A percentile compares a stretch with the other conserved stretches of the same genome.
Conservation (phyloP, 2,113 vertebrate genomes). For the Etheostoma cragini region DNA sequence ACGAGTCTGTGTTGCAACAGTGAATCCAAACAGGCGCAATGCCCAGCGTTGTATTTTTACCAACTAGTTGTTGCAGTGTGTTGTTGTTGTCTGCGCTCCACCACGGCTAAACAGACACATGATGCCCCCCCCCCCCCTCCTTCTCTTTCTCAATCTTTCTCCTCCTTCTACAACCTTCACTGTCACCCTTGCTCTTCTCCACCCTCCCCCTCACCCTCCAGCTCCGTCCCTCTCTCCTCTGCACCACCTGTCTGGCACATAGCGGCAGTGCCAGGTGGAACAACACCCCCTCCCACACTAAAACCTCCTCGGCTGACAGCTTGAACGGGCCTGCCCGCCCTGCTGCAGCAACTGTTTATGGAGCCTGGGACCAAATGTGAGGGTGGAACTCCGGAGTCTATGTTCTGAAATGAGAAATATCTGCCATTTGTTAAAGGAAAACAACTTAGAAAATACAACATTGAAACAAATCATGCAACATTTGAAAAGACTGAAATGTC, state of each 20-base stretch:
- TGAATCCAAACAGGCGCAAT: not conserved
- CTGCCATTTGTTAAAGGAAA: not conserved
- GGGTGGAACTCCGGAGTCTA: slow-evolving; percentile 48
- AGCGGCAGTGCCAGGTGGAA: slow-evolving; percentile 77
- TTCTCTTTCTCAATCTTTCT: not conserved
- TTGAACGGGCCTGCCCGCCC: slow-evolving; percentile 57
- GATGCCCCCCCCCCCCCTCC: not conserved
- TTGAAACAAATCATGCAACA: not conserved
- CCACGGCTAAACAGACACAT: slow-evolving; percentile 20
- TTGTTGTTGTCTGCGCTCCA: slow-evolving; percentile 18
- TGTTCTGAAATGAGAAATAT: slow-evolving; percentile 28
- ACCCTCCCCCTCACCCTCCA: not conserved
- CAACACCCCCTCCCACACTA: slow-evolving; percentile 63
- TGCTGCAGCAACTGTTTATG: slow-evolving; percentile 67
- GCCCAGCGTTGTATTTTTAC: not conserved
- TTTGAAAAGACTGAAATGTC: not conserved
- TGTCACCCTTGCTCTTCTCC: not conserved
- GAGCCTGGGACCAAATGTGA: slow-evolving; percentile 63
- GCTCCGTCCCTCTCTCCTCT: slow-evolving; percentile 35
- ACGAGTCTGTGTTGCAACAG: not conserved
- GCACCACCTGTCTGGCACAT: slow-evolving; percentile 81
- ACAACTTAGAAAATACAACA: not conserved
- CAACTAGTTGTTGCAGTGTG: not conserved
- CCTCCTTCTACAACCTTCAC: not conserved
- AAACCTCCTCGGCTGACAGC: slow-evolving; percentile 69